Base-by-base conservation (phyloP, 2,113 vertebrate genomes). In the Silurus meridionalis region DNA sequence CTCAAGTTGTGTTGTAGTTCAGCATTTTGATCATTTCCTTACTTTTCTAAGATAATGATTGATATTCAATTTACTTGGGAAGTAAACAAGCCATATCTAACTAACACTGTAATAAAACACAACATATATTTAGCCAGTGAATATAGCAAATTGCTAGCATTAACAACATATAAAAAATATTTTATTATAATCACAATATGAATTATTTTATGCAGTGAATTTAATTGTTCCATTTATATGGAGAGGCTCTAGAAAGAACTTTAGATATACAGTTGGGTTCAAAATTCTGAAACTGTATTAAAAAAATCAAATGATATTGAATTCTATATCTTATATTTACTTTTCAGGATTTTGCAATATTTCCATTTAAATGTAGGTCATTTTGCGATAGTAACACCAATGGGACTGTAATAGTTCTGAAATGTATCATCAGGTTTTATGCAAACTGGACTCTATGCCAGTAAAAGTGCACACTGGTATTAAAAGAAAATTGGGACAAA, bases 1-100 rank as follows among this genome's bases (percentile, higher is more conserved):
- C 64, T 79, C 53, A 19, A 25, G 6, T 82, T 78, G 60, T 82
- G 79, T 80, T 84, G 66, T 2, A 80, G 67, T 83, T 89, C 46
- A 79, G 57, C 90, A 93, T 92, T 91, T 91, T 91, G 90, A 46
- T 82, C 92, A 92, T 89, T 86, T 84, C 15, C 82, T 87, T 87
- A 61, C 64, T 89, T 89, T 80, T 55, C 72, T 61, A 82, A 78
- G 53, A n/a, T 58, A 46, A 63, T 80, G 79, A 58, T 89, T 89
- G 79, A 86, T 80, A 87, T 89, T 89, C 82, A 81, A 67, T 82
- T 80, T 48, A 80, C 79, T 64, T 88, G 50, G 79, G 86, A 85
- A 83, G 84, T 66, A 90, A 92, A 91, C 80, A 83, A 87, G 89
- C 87, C 89, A 89, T 88, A 90, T 77, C 80, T 87, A 88, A 66